Conservation (phyloP, 2,797 vertebrate species). For the Macropus fuliginosus region DNA sequence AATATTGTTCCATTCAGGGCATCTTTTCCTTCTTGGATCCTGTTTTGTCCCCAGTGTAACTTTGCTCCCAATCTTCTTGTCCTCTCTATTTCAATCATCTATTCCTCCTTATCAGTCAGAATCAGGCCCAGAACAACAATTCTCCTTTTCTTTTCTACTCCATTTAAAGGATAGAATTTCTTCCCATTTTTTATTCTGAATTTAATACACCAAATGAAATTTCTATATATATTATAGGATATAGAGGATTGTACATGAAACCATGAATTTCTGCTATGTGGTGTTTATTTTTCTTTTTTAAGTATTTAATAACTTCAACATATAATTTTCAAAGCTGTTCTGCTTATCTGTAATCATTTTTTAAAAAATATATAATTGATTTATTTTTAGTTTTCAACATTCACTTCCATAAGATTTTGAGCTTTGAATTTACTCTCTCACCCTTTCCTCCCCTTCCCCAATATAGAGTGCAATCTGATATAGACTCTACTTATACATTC, state of each 20-base stretch:
- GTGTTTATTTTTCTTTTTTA: not conserved
- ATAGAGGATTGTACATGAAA: not conserved
- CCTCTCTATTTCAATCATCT: not conserved
- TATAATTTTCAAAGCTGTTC: not conserved
- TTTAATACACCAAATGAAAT: not conserved
- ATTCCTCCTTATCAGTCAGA: not conserved
- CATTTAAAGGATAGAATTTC: not conserved
- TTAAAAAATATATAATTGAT: no score
- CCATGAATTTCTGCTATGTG: not conserved
- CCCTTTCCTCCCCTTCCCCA: no score
- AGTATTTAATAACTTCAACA: not conserved
- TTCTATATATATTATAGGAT: not conserved
- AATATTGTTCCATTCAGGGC: not conserved
- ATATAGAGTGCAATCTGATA: no score
- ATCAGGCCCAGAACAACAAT: not conserved
- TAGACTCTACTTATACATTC: no score
- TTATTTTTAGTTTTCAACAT: no score
- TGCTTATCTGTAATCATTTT: not conserved
- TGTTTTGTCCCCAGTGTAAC: not conserved
- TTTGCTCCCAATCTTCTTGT: not conserved
- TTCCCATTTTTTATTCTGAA: not conserved
- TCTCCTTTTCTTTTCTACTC: not conserved
- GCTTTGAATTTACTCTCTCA: no score
- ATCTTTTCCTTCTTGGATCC: not conserved
- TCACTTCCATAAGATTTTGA: no score